phyloP scores from a whole-genome alignment of 1,140 invertebrate species.

The Physella acuta region DNA sequence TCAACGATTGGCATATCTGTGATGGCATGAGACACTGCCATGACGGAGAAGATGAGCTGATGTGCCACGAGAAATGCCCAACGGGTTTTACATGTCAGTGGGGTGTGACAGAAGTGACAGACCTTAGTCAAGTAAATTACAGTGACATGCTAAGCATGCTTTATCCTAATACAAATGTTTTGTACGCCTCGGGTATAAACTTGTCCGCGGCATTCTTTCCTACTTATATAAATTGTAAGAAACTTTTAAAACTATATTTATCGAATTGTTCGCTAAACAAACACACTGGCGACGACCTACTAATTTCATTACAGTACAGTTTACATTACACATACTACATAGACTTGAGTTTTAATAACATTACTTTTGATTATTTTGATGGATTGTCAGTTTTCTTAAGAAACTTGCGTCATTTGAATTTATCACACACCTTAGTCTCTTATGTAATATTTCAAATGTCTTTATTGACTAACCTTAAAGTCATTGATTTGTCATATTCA shows the following conservation, averaged over 20 bases:
- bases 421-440: too few relatives aligned
- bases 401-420: too few relatives aligned
- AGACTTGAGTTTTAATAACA: too few relatives aligned
- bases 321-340: too few relatives aligned
- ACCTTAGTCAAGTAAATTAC: neutral
- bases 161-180: neutral
- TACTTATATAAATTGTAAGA: neutral
- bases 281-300: too few relatives aligned
- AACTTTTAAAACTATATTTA: neutral
- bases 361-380: too few relatives aligned
- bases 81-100: neutral
- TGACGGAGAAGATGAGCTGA: conserved; percentile 1
- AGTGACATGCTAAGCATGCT: neutral
- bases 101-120: neutral
- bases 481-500: too few relatives aligned
- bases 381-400: too few relatives aligned
- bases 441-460: too few relatives aligned
- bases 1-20: conserved; percentile 7
- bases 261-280: neutral
- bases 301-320: too few relatives aligned
- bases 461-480: too few relatives aligned
- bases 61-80: neutral
- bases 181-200: neutral
- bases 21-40: conserved; percentile 2
- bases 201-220: neutral